Percentiles rank a stretch among this genome's conserved stretches.
Conservation (phyloP, 1,140 invertebrate genomes). For the Drosophila dunni region DNA sequence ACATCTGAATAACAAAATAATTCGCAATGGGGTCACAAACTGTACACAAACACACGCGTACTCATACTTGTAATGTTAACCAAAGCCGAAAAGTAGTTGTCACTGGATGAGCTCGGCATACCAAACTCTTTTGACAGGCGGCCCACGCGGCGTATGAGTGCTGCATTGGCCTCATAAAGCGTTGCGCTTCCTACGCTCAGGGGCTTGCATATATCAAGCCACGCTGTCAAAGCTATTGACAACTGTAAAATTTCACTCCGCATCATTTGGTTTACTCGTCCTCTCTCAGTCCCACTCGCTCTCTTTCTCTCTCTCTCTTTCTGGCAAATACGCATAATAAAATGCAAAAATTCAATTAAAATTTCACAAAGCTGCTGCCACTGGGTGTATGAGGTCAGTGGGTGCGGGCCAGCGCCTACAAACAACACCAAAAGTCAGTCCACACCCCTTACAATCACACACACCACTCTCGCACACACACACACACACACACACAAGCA, state of each 20-base stretch:
- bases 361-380: conserved; percentile 70
- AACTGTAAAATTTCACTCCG: conserved; percentile 69
- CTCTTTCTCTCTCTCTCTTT: conserved; percentile 8
- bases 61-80: conserved; percentile 31
- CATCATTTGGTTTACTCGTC: conserved; percentile 37
- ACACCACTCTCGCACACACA: not conserved
- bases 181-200: conserved; percentile 9
- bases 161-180: conserved; percentile 27
- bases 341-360: conserved; percentile 81
- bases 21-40: conserved; percentile 17
- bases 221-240: conserved; percentile 74
- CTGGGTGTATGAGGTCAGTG: conserved; percentile 11
- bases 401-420: conserved; percentile 1
- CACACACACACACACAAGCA: not conserved
- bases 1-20: conserved; percentile 64
- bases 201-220: not conserved
- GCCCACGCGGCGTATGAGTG: conserved; percentile 73
- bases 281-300: conserved; percentile 5
- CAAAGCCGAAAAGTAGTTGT: conserved; percentile 76
- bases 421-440: conserved; percentile 53
- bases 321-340: conserved; percentile 62
- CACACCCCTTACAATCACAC: conserved; percentile 6
- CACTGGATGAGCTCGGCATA: conserved; percentile 23
- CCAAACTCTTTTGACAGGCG: conserved; percentile 42
- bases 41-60: conserved; percentile 1